phyloP scores from a whole-genome alignment of 1,140 invertebrate species.

The Drosophila willistoni region DNA sequence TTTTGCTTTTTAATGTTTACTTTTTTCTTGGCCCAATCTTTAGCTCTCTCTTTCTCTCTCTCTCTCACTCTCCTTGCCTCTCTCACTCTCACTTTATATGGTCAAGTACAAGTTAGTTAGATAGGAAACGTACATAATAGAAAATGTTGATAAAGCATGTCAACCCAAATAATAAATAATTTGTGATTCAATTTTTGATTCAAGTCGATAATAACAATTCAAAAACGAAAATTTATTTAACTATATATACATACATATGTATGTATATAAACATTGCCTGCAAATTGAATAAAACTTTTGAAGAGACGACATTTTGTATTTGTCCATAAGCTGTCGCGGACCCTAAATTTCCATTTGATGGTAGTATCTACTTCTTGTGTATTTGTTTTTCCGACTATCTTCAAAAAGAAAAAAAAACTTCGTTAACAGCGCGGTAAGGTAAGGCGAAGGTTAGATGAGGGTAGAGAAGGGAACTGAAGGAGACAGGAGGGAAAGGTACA shows the following conservation, averaged over 20 bases:
- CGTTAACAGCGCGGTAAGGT: too few species aligned
- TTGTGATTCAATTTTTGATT: constrained; percentile 9
- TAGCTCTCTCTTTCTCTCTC: constrained; percentile 11
- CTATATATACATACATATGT: too few species aligned
- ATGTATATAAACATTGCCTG: not conserved
- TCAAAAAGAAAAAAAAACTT: not conserved
- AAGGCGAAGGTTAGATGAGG: too few species aligned
- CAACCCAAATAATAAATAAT: constrained; percentile 3
- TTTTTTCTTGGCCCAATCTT: not conserved
- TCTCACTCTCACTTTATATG: not conserved
- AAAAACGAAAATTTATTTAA: not conserved
- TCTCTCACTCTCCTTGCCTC: constrained; percentile 5
- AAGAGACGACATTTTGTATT: not conserved
- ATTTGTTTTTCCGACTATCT: constrained; percentile 1
- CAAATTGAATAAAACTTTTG: not conserved
- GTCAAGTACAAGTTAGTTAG: not conserved
- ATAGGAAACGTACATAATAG: not conserved
- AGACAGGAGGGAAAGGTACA: too few species aligned
- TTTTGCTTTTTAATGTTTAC: constrained; percentile 3
- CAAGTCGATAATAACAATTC: constrained; percentile 1
- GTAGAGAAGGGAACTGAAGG: too few species aligned
- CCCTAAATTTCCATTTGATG: not conserved
- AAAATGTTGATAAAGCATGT: constrained; percentile 15
- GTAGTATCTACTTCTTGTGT: not conserved
- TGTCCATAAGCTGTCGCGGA: not conserved